These are phyloP conservation scores for Manis crassicaudata DNA, from an alignment of 2,797 vertebrate genomes.

Conservation along the genomic window DNA sequence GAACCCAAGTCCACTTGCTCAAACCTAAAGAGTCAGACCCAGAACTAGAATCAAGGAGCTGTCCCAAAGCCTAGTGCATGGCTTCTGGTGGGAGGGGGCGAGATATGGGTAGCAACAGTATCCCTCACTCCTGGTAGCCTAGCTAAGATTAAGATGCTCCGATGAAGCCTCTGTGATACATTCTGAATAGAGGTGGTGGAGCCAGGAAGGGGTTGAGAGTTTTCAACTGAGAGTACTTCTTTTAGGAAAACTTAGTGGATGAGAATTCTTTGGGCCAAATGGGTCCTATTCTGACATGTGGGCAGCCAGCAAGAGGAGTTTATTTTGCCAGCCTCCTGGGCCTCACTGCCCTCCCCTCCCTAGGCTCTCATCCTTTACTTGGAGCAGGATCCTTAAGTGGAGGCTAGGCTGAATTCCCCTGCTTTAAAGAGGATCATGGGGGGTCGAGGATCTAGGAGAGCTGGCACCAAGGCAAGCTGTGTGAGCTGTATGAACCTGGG, in stretches of 20 bases:
- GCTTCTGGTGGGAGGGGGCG: rapidly evolving
- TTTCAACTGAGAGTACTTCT: neutral
- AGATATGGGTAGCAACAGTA: neutral
- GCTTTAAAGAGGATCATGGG: neutral
- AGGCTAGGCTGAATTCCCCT: neutral
- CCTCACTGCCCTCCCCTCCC: neutral
- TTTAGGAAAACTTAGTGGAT: neutral
- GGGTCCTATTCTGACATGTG: neutral
- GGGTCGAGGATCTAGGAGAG: neutral
- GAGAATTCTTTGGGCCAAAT: neutral
- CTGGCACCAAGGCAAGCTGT: too few species aligned
- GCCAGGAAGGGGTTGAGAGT: neutral
- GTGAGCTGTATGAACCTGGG: neutral
- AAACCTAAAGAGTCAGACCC: neutral
- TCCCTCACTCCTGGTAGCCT: neutral
- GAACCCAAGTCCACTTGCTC: neutral
- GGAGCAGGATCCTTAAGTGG: neutral
- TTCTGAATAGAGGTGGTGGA: neutral
- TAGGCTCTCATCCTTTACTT: neutral
- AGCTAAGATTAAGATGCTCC: slow-evolving; percentile 11
- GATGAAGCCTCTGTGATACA: neutral
- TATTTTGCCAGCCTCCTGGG: neutral
- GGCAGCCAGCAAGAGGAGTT: neutral
- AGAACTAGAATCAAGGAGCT: neutral
- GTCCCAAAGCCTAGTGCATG: neutral